Evolutionary conservation across 2,888 invertebrate genomes (phyloP).

Genomic region (Pachymerium ferrugineum): DNA sequence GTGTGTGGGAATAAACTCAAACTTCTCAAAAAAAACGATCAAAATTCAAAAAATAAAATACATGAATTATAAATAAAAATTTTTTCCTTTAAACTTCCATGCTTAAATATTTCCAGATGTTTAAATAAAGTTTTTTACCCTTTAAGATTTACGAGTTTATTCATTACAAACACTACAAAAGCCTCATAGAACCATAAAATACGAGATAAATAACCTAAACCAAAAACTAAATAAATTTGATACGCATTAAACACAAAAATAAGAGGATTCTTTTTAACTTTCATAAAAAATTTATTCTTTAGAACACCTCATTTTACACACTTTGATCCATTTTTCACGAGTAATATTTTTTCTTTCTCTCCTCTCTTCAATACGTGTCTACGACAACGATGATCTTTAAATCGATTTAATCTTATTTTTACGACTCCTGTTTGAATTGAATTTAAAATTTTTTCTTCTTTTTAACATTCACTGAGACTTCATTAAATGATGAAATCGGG

Average conservation of each 20-base stretch:
- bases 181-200: neutral
- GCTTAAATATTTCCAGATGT: no score
- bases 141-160: neutral
- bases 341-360: neutral
- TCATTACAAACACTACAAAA: neutral
- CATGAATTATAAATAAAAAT: neutral
- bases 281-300: neutral
- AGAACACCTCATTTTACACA: neutral
- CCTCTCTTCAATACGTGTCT: conserved; percentile 7
- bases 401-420: conserved; percentile 10
- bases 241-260: neutral
- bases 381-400: conserved; percentile 17
- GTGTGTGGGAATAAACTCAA: conserved; percentile 16
- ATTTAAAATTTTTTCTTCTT: neutral
- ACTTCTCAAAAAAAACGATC: neutral
- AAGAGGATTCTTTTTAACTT: neutral
- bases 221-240: neutral
- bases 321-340: conserved; percentile 10
- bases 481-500: neutral
- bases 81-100: no score
- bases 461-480: neutral
- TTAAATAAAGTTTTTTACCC: neutral
- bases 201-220: neutral
- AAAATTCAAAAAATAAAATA: neutral
- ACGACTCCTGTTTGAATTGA: conserved; percentile 10